These are phyloP conservation scores for Muscicapa striata DNA, from an alignment of 2,797 vertebrate species.

Conservation along the genomic window DNA sequence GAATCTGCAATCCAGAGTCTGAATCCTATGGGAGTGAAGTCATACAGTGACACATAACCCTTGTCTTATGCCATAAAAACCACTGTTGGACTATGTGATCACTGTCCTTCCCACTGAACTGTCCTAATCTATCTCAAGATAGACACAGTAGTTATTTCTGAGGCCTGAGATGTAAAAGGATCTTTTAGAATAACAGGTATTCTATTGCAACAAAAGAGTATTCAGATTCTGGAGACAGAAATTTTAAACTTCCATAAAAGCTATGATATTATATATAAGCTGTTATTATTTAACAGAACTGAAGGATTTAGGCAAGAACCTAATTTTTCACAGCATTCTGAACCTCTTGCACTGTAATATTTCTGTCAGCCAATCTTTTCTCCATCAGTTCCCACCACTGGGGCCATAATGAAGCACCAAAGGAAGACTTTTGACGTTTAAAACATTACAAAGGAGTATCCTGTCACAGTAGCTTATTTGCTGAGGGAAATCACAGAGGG, in stretches of 20 bases:
- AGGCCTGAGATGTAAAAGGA: neutral
- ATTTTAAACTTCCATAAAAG: neutral
- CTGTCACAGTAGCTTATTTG: neutral
- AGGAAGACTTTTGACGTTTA: neutral
- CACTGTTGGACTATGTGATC: neutral
- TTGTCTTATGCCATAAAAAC: neutral
- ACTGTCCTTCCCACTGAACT: neutral
- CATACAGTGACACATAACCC: neutral
- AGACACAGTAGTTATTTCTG: neutral
- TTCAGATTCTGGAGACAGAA: neutral
- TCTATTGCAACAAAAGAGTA: neutral
- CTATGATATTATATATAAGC: neutral
- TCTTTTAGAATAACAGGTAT: neutral
- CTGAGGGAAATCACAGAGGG: neutral
- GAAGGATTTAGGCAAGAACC: neutral
- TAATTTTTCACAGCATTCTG: neutral
- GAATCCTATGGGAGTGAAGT: neutral
- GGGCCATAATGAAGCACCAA: fast-evolving
- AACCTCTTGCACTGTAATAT: neutral
- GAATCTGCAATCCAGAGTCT: neutral
- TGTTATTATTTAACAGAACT: neutral
- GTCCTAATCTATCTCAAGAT: neutral
- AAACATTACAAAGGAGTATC: neutral
- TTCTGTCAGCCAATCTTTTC: neutral
- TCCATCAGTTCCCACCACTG: fast-evolving